phyloP scores from a whole-genome alignment of 1,140 invertebrate genomes.

The Formica exsecta region DNA sequence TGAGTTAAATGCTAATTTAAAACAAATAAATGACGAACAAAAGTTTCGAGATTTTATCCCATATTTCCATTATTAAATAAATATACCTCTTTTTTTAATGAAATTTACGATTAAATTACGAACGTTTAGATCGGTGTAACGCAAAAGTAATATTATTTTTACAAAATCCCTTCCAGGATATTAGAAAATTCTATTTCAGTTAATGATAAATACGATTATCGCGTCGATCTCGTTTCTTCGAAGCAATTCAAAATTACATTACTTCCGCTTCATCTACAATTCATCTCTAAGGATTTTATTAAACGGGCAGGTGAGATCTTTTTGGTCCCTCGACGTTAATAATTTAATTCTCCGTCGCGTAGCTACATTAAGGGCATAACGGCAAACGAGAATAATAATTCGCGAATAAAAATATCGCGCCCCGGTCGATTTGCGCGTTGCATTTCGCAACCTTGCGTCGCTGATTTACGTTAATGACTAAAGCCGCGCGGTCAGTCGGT shows the following conservation, averaged over 20 bases:
- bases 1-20: not conserved
- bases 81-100: not conserved
- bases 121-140: not conserved
- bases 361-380: constrained; percentile 6
- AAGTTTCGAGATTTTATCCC: not conserved
- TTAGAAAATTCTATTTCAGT: constrained; percentile 35
- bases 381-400: constrained; percentile 24
- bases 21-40: not conserved
- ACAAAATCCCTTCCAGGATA: not conserved
- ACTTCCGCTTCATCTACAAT: constrained; percentile 18
- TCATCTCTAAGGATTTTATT: constrained; percentile 5
- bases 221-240: not conserved
- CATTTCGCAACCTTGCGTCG: constrained; percentile 35
- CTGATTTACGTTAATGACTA: constrained; percentile 73
- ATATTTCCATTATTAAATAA: not conserved
- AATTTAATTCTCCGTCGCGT: constrained; percentile 39
- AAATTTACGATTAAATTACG: not conserved
- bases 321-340: constrained; percentile 15
- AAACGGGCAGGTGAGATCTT: not conserved
- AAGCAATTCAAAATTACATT: constrained; percentile 7
- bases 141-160: not conserved
- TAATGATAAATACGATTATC: not conserved
- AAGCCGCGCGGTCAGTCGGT: constrained; percentile 44
- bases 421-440: constrained; percentile 6
- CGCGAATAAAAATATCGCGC: constrained; percentile 32